Evolutionary conservation across 2,797 vertebrate genomes (phyloP).

Genomic region (Sebastes reedi): DNA sequence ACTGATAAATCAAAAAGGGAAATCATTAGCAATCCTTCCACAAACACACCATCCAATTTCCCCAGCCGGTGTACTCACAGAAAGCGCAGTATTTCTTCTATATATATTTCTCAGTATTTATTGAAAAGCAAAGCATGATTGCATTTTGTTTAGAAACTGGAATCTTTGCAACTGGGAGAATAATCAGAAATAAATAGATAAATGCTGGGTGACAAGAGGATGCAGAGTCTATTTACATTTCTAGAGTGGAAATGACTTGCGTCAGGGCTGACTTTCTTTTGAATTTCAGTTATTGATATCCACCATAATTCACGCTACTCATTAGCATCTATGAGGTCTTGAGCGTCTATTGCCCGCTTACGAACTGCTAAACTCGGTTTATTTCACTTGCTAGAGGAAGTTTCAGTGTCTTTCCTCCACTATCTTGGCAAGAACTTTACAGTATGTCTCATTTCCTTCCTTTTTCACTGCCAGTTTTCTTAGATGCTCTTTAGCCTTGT

Average conservation of each 20-base stretch:
- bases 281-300: constrained; percentile 42
- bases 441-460: constrained; percentile 39
- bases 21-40: constrained; percentile 56
- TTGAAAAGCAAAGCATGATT: constrained; percentile 60
- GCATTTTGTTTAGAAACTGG: constrained; percentile 59
- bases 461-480: constrained; percentile 46
- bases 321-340: constrained; percentile 29
- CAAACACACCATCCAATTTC: constrained; percentile 53
- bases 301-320: constrained; percentile 29
- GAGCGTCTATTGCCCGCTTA: constrained; percentile 35
- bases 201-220: constrained; percentile 26
- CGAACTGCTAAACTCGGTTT: constrained; percentile 37
- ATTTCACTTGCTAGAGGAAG: constrained; percentile 44
- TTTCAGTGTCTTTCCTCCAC: constrained; percentile 38
- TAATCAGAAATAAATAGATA: constrained; percentile 35
- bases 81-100: constrained; percentile 36
- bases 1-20: constrained; percentile 61
- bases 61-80: constrained; percentile 28
- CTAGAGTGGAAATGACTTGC: constrained; percentile 31
- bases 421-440: constrained; percentile 32
- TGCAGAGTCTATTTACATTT: constrained; percentile 22
- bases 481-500: constrained; percentile 34
- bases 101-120: constrained; percentile 45
- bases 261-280: constrained; percentile 27
- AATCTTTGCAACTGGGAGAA: constrained; percentile 57